Conservation (phyloP, 2,888 invertebrate genomes). For the Zygaena filipendulae region DNA sequence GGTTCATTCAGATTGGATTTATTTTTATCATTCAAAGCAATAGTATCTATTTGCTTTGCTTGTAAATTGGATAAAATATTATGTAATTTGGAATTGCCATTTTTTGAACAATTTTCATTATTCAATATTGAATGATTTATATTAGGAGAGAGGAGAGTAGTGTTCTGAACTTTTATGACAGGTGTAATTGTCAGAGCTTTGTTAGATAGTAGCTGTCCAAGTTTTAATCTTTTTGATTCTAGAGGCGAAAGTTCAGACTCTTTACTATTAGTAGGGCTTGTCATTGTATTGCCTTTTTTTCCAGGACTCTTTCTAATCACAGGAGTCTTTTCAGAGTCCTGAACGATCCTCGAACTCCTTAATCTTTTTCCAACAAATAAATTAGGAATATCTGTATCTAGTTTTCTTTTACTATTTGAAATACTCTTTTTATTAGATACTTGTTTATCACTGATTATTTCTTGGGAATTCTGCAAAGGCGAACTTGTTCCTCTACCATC, state of each 20-base stretch:
- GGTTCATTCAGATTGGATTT: constrained; percentile 33
- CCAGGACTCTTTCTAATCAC: constrained; percentile 29
- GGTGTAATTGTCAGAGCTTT: constrained; percentile 48
- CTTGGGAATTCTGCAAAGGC: constrained; percentile 33
- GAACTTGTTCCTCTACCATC: constrained; percentile 32
- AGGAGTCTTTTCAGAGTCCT: constrained; percentile 39
- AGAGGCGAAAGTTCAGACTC: constrained; percentile 40
- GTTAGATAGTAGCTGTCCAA: constrained; percentile 51
- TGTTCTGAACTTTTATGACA: constrained; percentile 25
- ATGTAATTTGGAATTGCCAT: constrained; percentile 62
- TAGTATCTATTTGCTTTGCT: constrained; percentile 45
- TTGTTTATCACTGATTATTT: constrained; percentile 34
- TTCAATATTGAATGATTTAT: constrained; percentile 45
- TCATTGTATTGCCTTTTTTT: too few relatives aligned
- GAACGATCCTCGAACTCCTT: constrained; percentile 51
- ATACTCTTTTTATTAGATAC: constrained; percentile 33
- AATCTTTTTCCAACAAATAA: constrained; percentile 47
- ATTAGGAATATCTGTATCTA: constrained; percentile 27
- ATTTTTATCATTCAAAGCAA: constrained; percentile 38
- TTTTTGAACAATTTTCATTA: constrained; percentile 58
- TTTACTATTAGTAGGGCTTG: too few relatives aligned
- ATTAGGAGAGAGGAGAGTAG: constrained; percentile 27
- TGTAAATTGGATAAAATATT: constrained; percentile 57
- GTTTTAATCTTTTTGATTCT: constrained; percentile 51
- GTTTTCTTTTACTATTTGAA: constrained; percentile 41